These are phyloP conservation scores for Hecatera dysodea DNA, from an alignment of 2,888 invertebrate species.

Conservation along the genomic window DNA sequence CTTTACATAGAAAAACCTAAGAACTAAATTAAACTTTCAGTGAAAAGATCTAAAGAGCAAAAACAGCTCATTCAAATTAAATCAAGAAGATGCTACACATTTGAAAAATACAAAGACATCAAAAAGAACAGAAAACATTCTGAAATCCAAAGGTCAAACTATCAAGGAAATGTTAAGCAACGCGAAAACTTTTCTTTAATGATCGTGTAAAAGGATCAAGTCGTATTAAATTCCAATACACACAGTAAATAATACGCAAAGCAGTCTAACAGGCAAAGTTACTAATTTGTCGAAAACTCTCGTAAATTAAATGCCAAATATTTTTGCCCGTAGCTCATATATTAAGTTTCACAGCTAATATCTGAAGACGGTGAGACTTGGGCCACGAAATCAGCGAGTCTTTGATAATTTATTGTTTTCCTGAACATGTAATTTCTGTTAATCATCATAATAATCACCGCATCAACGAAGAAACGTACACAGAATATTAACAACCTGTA, in stretches of 20 bases:
- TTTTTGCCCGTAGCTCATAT: slow-evolving; percentile 68
- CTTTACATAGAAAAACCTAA: neutral
- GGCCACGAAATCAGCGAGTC: slow-evolving; percentile 40
- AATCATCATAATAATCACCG: neutral
- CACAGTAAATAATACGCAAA: slow-evolving; percentile 41
- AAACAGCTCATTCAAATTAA: slow-evolving; percentile 19
- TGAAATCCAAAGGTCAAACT: slow-evolving; percentile 20
- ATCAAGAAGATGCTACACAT: slow-evolving; percentile 11
- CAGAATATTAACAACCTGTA: neutral
- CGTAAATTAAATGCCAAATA: slow-evolving; percentile 69
- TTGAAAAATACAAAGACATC: slow-evolving; percentile 20
- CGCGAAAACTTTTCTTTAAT: slow-evolving; percentile 35
- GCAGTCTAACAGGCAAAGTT: slow-evolving; percentile 60
- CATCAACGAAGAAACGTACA: neutral
- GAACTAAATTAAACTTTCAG: neutral
- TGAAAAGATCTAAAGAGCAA: neutral
- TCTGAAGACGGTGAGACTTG: slow-evolving; percentile 51
- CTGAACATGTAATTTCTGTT: neutral
- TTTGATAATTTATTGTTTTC: neutral
- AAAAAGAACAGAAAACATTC: slow-evolving; percentile 22
- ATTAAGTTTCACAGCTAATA: slow-evolving; percentile 70
- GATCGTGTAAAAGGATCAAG: slow-evolving; percentile 52
- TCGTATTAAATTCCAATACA: slow-evolving; percentile 59
- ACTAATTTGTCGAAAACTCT: slow-evolving; percentile 65
- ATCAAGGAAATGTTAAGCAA: slow-evolving; percentile 37